Base-by-base conservation (phyloP, 2,113 vertebrate genomes). In the Nothocercus julius region DNA sequence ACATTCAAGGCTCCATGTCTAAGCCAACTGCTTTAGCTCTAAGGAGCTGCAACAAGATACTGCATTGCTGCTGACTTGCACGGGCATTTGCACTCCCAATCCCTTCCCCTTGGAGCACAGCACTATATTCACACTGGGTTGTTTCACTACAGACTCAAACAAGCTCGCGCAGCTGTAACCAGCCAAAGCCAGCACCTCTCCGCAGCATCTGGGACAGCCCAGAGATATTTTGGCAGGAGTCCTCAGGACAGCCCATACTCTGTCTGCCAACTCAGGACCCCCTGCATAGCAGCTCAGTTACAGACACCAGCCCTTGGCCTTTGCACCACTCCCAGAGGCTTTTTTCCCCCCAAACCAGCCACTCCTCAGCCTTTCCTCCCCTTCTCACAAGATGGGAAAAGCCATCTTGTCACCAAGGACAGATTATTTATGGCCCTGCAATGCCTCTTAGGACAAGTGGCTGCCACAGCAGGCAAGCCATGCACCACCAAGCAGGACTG, bases 401-500 rank as follows among this genome's bases (percentile, higher is more conserved):
- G 1, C 18, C 20, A 12, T 0, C 54, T 16, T 58, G 28, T 32
- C 54, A 58, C 54, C 30, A 11, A 56, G 54, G 27, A 32, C n/a
- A 10, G 36, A 8, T 78, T 34, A 1, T 92, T 90, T 61, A 5
- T 16, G 42, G 42, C 69, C 77, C 58, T 73, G 74, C 77, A 53
- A 92, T 87, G 86, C 77, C 92, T 94, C 81, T 93, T 76, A 84
- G 89, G 89, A 95, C 86, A 72, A 20, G 42, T 86, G 40, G 5
- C 42, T 84, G 88, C 56, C 90, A 88, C 53, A 3, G 38, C 83
- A 95, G 34, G 79, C 63, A 27, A 16, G 28, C 17, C 61, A 53
- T 64, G 53, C 34, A 5, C 42, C 45, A 22, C 49, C 5, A 27
- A 7, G 19, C 36, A 27, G 42, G 25, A 38, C 13, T 68, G 11